Evolutionary conservation across 2,113 vertebrate genomes (phyloP).

Genomic region (Zosterops japonicus): DNA sequence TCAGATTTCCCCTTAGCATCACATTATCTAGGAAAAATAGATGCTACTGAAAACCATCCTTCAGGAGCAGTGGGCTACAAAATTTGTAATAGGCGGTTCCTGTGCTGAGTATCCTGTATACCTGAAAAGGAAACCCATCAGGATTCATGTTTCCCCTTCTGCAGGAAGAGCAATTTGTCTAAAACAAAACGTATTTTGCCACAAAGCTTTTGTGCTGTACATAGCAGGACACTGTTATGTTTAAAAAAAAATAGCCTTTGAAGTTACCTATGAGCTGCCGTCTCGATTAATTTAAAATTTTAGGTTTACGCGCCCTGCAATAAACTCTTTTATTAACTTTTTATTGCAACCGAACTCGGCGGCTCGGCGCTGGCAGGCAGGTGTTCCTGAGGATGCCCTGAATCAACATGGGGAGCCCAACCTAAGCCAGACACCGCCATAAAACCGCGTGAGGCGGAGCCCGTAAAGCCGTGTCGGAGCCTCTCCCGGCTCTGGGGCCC

Average conservation of each 20-base stretch:
- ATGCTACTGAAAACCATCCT: neutral
- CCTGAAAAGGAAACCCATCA: neutral
- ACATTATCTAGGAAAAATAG: neutral
- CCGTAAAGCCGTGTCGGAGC: neutral
- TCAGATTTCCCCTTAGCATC: neutral
- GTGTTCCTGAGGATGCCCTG: conserved; percentile 75
- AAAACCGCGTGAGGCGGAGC: neutral
- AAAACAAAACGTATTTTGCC: neutral
- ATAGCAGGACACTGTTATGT: neutral
- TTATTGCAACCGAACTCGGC: conserved; percentile 76
- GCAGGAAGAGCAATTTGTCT: neutral
- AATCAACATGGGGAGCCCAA: conserved; percentile 2
- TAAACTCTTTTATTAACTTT: conserved; percentile 75
- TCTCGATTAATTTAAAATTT: conserved; percentile 66
- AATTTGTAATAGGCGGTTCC: rapidly evolving
- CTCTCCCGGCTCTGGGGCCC: neutral
- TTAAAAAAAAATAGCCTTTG: conserved; percentile 35
- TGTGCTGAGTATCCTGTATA: rapidly evolving
- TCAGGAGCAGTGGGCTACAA: neutral
- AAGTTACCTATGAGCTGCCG: conserved; percentile 30
- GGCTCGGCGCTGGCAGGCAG: conserved; percentile 65
- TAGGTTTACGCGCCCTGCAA: conserved; percentile 69
- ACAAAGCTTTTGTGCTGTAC: neutral
- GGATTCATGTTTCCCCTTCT: neutral
- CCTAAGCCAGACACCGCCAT: conserved; percentile 36